Evolutionary conservation across 2,797 vertebrate species (phyloP).

Genomic region (Microcaecilia unicolor): DNA sequence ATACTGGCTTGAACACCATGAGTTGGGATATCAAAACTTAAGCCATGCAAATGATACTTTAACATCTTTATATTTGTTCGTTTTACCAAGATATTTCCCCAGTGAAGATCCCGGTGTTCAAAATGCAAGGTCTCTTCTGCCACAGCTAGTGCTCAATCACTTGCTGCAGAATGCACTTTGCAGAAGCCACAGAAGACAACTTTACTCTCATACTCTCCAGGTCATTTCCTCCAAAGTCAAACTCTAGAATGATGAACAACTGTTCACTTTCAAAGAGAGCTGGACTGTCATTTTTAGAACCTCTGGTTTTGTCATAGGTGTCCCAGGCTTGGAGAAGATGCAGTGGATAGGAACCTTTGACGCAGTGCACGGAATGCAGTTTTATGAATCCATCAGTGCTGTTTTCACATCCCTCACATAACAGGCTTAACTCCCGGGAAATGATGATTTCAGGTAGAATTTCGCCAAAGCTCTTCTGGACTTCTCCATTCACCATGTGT

Average conservation of each 20-base stretch:
- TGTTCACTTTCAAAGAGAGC: constrained; percentile 73
- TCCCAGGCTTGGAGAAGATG: constrained; percentile 85
- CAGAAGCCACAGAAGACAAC: constrained; percentile 59
- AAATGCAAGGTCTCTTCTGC: constrained; percentile 82
- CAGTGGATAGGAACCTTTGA: constrained; percentile 78
- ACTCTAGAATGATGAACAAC: constrained; percentile 83
- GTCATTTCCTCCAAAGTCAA: constrained; percentile 87
- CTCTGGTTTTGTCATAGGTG: constrained; percentile 52
- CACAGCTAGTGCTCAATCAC: constrained; percentile 81
- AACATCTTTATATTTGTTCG: constrained; percentile 44
- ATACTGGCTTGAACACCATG: constrained; percentile 75
- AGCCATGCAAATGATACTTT: constrained; percentile 57
- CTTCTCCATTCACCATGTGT: constrained; percentile 75
- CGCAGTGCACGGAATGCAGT: constrained; percentile 74
- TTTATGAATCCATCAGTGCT: constrained; percentile 76
- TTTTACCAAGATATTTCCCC: constrained; percentile 90
- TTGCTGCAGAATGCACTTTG: constrained; percentile 83
- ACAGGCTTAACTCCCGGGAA: constrained; percentile 83
- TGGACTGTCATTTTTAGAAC: constrained; percentile 81
- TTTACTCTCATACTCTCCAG: constrained; percentile 66
- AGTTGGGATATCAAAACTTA: constrained; percentile 48
- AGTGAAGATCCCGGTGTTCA: constrained; percentile 93
- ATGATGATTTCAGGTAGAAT: constrained; percentile 94
- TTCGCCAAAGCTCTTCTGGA: constrained; percentile 88
- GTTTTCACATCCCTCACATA: constrained; percentile 65